Conservation (phyloP, 2,797 vertebrate species). For the Dermochelys coriacea region DNA sequence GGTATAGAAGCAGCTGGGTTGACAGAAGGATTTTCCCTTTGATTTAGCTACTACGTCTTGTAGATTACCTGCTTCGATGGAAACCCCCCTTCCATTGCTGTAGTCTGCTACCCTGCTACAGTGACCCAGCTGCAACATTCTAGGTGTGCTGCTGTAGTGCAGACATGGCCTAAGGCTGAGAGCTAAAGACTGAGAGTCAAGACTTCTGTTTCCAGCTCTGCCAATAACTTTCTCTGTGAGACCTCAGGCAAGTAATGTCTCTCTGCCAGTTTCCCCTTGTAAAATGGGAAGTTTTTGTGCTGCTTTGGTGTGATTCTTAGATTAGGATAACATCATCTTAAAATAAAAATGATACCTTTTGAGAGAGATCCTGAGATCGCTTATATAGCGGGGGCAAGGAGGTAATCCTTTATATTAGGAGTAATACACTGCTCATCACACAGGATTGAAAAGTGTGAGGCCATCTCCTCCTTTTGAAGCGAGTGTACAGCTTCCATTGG, state of each 20-base stretch:
- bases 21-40: not conserved
- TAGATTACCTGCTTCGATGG: not conserved
- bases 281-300: not conserved
- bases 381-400: not conserved
- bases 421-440: not conserved
- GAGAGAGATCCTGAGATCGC: not conserved
- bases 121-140: not conserved
- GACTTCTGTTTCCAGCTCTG: accelerated
- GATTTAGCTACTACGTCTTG: not conserved
- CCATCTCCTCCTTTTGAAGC: not conserved
- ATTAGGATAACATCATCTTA: not conserved
- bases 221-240: not conserved
- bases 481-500: accelerated
- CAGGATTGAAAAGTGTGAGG: accelerated
- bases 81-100: not conserved
- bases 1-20: not conserved
- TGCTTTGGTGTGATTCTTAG: not conserved
- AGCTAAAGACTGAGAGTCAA: not conserved
- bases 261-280: not conserved
- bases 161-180: not conserved
- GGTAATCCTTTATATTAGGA: not conserved
- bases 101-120: not conserved
- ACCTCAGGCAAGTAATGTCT: not conserved
- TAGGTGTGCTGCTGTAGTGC: not conserved
- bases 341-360: not conserved